These are phyloP conservation scores for Pantelozetes paolii DNA, from an alignment of 2,888 invertebrate genomes.

Conservation along the genomic window DNA sequence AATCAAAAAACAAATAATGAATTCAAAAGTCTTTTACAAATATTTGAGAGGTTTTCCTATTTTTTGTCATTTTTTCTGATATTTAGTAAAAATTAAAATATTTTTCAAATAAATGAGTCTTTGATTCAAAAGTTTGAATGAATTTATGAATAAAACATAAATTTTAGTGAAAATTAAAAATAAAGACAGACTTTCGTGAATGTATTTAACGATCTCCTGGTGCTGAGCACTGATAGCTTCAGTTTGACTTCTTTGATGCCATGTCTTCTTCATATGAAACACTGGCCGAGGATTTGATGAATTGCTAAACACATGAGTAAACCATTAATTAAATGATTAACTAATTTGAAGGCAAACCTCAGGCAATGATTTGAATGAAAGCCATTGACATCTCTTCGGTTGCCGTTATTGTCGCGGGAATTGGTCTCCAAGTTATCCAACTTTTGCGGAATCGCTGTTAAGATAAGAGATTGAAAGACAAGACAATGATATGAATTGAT, in stretches of 20 bases:
- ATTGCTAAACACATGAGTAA: conserved; percentile 53
- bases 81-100: too few species aligned
- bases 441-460: conserved; percentile 70
- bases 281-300: conserved; percentile 51
- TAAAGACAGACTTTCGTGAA: conserved; percentile 71
- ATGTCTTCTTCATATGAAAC: conserved; percentile 37
- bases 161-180: conserved; percentile 2
- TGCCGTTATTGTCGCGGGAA: conserved; percentile 56
- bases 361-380: not conserved
- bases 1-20: too few species aligned
- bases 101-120: not conserved
- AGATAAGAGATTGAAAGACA: not conserved
- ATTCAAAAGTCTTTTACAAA: too few species aligned
- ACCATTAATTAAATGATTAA: not conserved
- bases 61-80: too few species aligned
- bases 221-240: conserved; percentile 70
- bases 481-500: conserved; percentile 35
- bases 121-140: too few species aligned
- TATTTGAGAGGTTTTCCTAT: too few species aligned
- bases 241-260: conserved; percentile 60
- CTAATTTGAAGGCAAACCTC: not conserved
- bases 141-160: too few species aligned
- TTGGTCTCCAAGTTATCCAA: conserved; percentile 68
- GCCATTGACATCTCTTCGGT: conserved; percentile 6
- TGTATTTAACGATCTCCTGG: conserved; percentile 78